These are phyloP conservation scores for Biston stratarius DNA, from an alignment of 2,888 invertebrate species.

Conservation along the genomic window DNA sequence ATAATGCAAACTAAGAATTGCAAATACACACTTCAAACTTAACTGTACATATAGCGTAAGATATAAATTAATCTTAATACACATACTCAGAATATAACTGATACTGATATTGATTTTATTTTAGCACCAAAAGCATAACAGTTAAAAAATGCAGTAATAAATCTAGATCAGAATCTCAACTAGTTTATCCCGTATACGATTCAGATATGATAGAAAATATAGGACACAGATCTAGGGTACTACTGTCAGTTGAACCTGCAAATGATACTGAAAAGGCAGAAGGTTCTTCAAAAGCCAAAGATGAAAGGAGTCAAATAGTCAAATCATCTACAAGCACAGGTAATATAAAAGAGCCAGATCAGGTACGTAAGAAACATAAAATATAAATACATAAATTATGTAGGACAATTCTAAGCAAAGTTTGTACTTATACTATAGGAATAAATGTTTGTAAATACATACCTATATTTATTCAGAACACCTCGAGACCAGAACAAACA, in stretches of 20 bases:
- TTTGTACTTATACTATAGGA: too few species aligned
- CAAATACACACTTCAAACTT: too few species aligned
- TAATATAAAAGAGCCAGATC: not conserved
- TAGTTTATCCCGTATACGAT: constrained; percentile 56
- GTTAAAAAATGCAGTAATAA: not conserved
- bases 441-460: too few species aligned
- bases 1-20: too few species aligned
- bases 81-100: not conserved
- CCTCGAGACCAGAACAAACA: too few species aligned
- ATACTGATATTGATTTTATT: not conserved
- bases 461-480: too few species aligned
- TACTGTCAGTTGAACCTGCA: constrained; percentile 56
- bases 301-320: not conserved
- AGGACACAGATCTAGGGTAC: constrained; percentile 65
- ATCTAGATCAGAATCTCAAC: constrained; percentile 21
- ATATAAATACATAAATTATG: too few species aligned
- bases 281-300: not conserved
- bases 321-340: constrained; percentile 20
- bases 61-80: too few species aligned
- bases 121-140: not conserved
- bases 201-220: constrained; percentile 66
- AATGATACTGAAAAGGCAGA: constrained; percentile 22
- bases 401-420: too few species aligned
- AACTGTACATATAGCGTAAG: too few species aligned
- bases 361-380: not conserved